phyloP scores from a whole-genome alignment of 1,140 invertebrate genomes.

The Cherax destructor region DNA sequence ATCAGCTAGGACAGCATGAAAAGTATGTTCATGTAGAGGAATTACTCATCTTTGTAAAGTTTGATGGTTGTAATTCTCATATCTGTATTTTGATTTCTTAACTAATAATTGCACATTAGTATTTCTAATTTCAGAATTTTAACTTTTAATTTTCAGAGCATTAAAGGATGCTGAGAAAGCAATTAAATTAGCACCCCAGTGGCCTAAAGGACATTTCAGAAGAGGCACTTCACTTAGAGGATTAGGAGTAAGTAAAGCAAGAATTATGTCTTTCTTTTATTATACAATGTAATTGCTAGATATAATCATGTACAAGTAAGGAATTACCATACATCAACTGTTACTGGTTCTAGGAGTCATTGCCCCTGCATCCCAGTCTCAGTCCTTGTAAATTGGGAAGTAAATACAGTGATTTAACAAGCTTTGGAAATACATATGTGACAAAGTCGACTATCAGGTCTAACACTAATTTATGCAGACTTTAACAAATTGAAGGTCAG shows the following conservation, averaged over 20 bases:
- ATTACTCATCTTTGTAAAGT: not conserved
- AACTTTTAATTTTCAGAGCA: constrained; percentile 74
- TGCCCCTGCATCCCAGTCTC: no score
- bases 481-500: not conserved
- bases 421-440: not conserved
- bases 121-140: no score
- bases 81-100: no score
- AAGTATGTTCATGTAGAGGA: constrained; percentile 32
- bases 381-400: no score
- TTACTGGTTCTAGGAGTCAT: no score
- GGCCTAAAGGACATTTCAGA: constrained; percentile 79
- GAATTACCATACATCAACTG: not conserved
- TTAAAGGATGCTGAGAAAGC: constrained; percentile 79
- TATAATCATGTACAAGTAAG: constrained; percentile 75
- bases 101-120: no score
- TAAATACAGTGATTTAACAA: no score
- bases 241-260: constrained; percentile 76
- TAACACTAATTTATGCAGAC: not conserved
- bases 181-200: constrained; percentile 76
- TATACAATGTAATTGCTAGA: constrained; percentile 75
- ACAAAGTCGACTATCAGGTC: not conserved
- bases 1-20: constrained; percentile 68
- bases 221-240: constrained; percentile 78
- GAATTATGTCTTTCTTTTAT: not conserved
- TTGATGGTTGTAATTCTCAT: no score